Evolutionary conservation across 2,888 invertebrate species (phyloP).

Genomic region (Boloria selene): DNA sequence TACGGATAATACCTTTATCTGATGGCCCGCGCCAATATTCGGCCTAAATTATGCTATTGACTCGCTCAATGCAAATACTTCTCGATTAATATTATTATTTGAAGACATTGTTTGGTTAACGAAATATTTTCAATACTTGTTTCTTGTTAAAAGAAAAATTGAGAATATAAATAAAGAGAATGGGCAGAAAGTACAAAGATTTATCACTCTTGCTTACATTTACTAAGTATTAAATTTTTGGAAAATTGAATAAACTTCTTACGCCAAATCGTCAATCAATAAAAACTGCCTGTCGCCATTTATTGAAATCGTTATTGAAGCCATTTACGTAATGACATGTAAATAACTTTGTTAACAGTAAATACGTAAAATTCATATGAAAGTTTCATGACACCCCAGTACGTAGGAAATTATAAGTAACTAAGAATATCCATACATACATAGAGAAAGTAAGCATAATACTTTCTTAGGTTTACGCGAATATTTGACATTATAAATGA

Average conservation of each 20-base stretch:
- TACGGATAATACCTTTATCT: conserved; percentile 50
- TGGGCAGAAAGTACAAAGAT: too few species aligned
- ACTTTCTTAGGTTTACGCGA: too few species aligned
- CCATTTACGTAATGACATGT: conserved; percentile 16
- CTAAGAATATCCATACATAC: conserved; percentile 25
- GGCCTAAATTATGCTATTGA: conserved; percentile 60
- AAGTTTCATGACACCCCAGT: conserved; percentile 58
- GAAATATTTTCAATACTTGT: background rate
- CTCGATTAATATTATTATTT: conserved; percentile 21
- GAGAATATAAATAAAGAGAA: conserved; percentile 43
- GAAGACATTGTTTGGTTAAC: conserved; percentile 37
- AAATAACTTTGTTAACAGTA: conserved; percentile 29
- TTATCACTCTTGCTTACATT: too few species aligned
- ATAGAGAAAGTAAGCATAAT: conserved; percentile 64
- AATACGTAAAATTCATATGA: conserved; percentile 45
- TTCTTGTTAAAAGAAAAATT: conserved; percentile 24
- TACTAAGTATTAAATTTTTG: too few species aligned
- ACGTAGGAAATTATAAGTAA: conserved; percentile 30
- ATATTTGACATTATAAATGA: too few species aligned
- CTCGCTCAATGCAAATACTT: conserved; percentile 36
- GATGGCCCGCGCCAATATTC: conserved; percentile 58
- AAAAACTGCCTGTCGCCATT: background rate
- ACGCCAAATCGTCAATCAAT: too few species aligned
- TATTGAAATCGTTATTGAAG: conserved; percentile 2
- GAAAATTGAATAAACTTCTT: too few species aligned